Evolutionary conservation across 2,797 vertebrate genomes (phyloP).

Genomic region (Geotrypetes seraphini): DNA sequence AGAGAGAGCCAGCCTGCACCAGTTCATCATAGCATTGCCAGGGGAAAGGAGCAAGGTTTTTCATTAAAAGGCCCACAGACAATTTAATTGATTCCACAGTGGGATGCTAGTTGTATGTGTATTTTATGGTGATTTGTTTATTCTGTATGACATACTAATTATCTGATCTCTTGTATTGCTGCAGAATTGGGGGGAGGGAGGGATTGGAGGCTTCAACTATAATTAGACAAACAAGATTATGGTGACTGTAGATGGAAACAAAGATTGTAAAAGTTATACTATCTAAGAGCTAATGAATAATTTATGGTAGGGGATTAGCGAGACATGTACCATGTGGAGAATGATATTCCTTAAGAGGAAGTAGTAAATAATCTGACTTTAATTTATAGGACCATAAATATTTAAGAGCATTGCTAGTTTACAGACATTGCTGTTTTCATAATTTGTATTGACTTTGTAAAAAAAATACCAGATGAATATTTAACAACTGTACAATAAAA

Average conservation of each 20-base stretch:
- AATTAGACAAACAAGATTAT: neutral
- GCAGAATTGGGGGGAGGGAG: too few relatives aligned
- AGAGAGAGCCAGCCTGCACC: too few relatives aligned
- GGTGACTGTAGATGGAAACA: neutral
- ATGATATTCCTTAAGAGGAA: neutral
- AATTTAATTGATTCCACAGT: too few relatives aligned
- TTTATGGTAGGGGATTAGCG: neutral
- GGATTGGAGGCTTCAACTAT: too few relatives aligned
- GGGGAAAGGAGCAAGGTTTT: too few relatives aligned
- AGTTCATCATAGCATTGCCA: too few relatives aligned
- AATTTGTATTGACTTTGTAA: neutral
- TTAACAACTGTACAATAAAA: neutral
- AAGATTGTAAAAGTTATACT: neutral
- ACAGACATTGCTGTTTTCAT: neutral
- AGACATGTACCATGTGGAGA: neutral
- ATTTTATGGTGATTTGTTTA: too few relatives aligned
- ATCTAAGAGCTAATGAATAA: neutral
- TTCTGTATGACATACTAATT: too few relatives aligned
- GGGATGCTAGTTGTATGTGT: too few relatives aligned
- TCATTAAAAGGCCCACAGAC: too few relatives aligned
- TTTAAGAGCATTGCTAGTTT: neutral
- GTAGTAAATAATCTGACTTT: neutral
- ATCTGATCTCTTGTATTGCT: too few relatives aligned
- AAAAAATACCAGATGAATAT: neutral
- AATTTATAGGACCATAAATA: neutral